Base-by-base conservation (phyloP, 1,140 invertebrate genomes). In the Scaptomyza montana region DNA sequence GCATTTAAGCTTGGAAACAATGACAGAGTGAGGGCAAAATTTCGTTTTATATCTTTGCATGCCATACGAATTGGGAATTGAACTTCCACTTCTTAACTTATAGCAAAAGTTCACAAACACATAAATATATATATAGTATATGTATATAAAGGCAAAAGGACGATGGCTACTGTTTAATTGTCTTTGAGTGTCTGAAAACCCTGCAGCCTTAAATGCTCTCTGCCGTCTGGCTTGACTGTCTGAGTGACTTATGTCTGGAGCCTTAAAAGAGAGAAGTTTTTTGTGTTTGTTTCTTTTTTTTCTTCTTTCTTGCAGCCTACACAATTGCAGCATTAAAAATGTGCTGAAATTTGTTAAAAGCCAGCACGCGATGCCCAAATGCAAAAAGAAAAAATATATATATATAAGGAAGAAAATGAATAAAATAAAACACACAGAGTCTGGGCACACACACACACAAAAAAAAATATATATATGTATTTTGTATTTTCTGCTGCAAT, bases 161-260 rank as follows among this genome's bases (percentile, higher is more conserved):
- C 39, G 10, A 66, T 53, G 67, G 62, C 54, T 62, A 70, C 55
- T 74, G 50, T 71, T 76, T 89, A 87, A 87, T 87, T 87, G 82
- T 87, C 82, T 86, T 78, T 41, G 64, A 84, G 68, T 85, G 72
- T 85, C 80, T 85, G 80, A 0, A 5, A 6, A 7, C 67, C 65
- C 77, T 41, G 66, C 36, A 57, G 55, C 68, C 66, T 54, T 49
- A 36, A 63, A 43, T 43, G 76, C 72, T 62, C 49, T 66, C 47
- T 60, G 6, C 8, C 33, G 7, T 36, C 33, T 36, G 33, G 69
- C 56, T 53, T 50, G 69, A 77, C 78, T 87, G 78, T 73, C 82
- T 90, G 87, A 90, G 81, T 90, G 87, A 90, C 86, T 90, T 90
- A 90, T 90, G 86, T 90, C 86, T 90, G 86, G 80, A 86, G 79